Evolutionary conservation across 2,888 invertebrate species (phyloP).

Genomic region (Abscondita cerata): DNA sequence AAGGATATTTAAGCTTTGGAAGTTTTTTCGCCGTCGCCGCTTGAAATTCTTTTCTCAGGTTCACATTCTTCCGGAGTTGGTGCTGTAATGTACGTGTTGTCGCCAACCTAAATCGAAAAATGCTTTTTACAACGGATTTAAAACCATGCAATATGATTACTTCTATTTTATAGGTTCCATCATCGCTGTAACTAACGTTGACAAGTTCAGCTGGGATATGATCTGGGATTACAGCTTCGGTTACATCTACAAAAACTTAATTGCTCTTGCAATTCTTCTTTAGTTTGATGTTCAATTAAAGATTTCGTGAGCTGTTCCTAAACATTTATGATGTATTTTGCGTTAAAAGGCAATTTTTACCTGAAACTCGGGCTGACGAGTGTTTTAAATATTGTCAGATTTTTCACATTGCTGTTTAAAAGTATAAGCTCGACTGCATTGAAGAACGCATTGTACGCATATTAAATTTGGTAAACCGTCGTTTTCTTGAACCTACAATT

Average conservation of each 20-base stretch:
- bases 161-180: slow-evolving; percentile 38
- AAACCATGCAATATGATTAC: slow-evolving; percentile 16
- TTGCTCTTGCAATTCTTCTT: slow-evolving; percentile 53
- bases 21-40: slow-evolving; percentile 24
- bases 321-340: slow-evolving; percentile 31
- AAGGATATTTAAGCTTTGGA: slow-evolving; percentile 53
- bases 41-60: slow-evolving; percentile 25
- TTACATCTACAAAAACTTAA: slow-evolving; percentile 50
- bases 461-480: slow-evolving; percentile 61
- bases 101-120: too few species aligned
- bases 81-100: too few species aligned
- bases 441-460: slow-evolving; percentile 62
- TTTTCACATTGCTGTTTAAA: slow-evolving; percentile 62
- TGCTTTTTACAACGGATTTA: too few species aligned
- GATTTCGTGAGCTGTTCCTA: slow-evolving; percentile 48
- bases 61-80: slow-evolving; percentile 22
- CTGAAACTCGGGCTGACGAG: slow-evolving; percentile 58
- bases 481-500: slow-evolving; percentile 58
- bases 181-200: slow-evolving; percentile 42
- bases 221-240: slow-evolving; percentile 49
- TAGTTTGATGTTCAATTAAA: slow-evolving; percentile 44
- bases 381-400: slow-evolving; percentile 57
- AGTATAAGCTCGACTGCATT: slow-evolving; percentile 61
- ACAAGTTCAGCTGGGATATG: slow-evolving; percentile 49
- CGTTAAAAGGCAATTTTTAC: too few species aligned